These are phyloP conservation scores for Saccostrea cuccullata DNA, from an alignment of 1,140 invertebrate genomes.

Conservation along the genomic window DNA sequence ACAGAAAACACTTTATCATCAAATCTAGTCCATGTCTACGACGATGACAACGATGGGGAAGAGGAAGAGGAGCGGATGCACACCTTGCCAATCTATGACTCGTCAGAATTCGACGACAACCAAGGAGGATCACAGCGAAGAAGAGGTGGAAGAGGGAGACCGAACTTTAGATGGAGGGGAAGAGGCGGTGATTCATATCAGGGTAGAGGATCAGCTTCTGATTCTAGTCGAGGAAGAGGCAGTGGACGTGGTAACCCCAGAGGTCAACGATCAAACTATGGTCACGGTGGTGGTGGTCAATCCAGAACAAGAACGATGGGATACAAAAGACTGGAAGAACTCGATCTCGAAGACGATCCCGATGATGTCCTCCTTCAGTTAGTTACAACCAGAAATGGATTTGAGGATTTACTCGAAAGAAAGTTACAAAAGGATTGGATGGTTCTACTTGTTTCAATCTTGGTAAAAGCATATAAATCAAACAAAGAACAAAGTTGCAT, in stretches of 20 bases:
- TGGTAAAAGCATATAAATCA: constrained; percentile 36
- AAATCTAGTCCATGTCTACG: background rate
- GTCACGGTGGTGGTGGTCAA: background rate
- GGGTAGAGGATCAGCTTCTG: background rate
- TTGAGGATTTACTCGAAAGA: constrained; percentile 33
- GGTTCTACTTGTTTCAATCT: constrained; percentile 33
- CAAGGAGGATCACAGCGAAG: background rate
- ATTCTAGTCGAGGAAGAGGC: background rate
- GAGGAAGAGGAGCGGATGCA: background rate
- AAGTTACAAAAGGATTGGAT: constrained; percentile 17
- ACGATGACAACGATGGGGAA: background rate
- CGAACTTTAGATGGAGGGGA: background rate
- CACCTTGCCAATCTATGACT: background rate
- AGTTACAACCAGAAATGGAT: constrained; percentile 39
- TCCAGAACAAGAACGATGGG: constrained; percentile 9
- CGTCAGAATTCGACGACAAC: background rate
- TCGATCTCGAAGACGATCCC: constrained; percentile 27
- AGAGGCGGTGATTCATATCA: background rate
- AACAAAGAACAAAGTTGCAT: background rate
- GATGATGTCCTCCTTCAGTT: constrained; percentile 38
- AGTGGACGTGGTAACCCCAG: background rate
- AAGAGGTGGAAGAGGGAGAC: background rate
- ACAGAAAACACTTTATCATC: background rate
- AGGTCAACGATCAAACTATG: background rate
- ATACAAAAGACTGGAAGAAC: constrained; percentile 31